A percentile compares a stretch with the other conserved stretches of the same genome.
Evolutionary conservation across 1,140 invertebrate genomes (phyloP).

Genomic region (Ladona fulva): DNA sequence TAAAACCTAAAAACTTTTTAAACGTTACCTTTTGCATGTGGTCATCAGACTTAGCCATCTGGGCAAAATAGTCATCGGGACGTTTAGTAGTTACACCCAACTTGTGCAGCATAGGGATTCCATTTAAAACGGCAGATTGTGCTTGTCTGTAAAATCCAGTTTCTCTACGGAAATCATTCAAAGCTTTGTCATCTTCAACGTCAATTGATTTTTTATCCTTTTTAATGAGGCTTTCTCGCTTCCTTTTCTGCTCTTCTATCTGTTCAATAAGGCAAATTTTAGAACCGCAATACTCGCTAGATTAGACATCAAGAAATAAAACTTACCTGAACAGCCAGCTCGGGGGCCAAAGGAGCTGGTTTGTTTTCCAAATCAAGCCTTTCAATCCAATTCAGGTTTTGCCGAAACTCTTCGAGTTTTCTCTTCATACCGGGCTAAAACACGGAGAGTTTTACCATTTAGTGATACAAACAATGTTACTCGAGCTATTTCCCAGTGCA

Average conservation of each 20-base stretch:
- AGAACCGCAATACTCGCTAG: conserved; percentile 9
- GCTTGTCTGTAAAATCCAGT: conserved; percentile 87
- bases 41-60: conserved; percentile 96
- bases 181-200: conserved; percentile 57
- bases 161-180: conserved; percentile 93
- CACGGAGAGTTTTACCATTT: too few species aligned
- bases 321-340: conserved; percentile 60
- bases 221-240: conserved; percentile 28
- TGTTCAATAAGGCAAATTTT: not conserved
- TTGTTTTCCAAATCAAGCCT: conserved; percentile 65
- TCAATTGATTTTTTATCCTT: conserved; percentile 34
- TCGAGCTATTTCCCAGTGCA: too few species aligned
- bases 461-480: too few species aligned
- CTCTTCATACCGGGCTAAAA: conserved; percentile 52
- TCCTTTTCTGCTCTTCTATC: conserved; percentile 24
- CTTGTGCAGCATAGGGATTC: conserved; percentile 61
- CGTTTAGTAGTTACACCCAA: conserved; percentile 68
- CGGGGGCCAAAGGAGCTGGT: conserved; percentile 69
- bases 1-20: not conserved
- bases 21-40: conserved; percentile 89
- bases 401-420: conserved; percentile 60
- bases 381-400: conserved; percentile 77
- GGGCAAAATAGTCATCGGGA: conserved; percentile 95
- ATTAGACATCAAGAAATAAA: too few species aligned
- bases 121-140: conserved; percentile 73